Evolutionary conservation across 2,797 vertebrate genomes (phyloP), one percentile per base, ranked within the genome.

Genomic region (Xiphophorus birchmanni): DNA sequence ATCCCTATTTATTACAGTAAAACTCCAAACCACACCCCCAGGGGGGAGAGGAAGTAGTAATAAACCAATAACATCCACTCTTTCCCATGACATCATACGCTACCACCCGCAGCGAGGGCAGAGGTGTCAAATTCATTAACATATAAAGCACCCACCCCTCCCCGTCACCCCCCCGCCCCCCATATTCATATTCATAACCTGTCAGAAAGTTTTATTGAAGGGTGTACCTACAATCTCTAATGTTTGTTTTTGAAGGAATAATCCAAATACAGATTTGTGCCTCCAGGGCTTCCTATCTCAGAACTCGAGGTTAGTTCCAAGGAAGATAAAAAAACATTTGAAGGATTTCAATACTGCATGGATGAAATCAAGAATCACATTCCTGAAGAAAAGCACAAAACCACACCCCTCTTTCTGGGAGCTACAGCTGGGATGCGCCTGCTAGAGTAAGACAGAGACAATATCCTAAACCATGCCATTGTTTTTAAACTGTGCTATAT

Each of bases 351-450:
- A 63, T 50, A 45, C 0, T 99, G 98, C 78, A 96, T 98, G 93
- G 81, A 84, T 58, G 75, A 92, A 23, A 90, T 98, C 74, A 93
- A 79, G 58, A 69, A 84, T 13, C 79, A 32, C 45, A 94, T 99
- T 84, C 98, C 98, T 4, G n/a, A 50, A 10, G 82, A 86, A 74
- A 95, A 97, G 76, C 97, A 95, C n/a, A 92, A 89, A 23, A 94
- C 80, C 69, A 98, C 97, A 0, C 93, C 93, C 40, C 78, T 97
- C 23, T 98, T 97, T 90, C 93, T 99, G 40, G 98, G 98, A 42
- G 98, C 98, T 72, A 99, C 98, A 0, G 98, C 98, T n/a, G 98
- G 98, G 81, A 99, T 99, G 98, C 96, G 98, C 81, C 90, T 99
- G 75, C 93, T 99, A 76, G 96, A 97, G 98, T 99, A 95, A 93